Evolutionary conservation across 2,113 vertebrate genomes (phyloP), one percentile per base, ranked within the genome.

Genomic region (Larimichthys crocea): DNA sequence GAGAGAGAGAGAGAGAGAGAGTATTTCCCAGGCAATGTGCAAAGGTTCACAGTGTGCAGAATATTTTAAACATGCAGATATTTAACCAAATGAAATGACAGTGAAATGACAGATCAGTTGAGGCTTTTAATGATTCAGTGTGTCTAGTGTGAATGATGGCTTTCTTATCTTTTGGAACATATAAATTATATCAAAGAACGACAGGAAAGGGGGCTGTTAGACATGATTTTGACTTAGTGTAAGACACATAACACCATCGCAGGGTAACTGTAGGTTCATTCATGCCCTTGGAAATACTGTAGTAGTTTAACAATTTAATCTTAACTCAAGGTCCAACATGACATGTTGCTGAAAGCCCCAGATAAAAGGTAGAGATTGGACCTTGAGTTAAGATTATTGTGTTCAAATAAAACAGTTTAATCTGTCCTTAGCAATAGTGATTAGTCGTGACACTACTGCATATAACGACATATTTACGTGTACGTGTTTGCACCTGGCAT

Each of bases 381-480:
- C 55, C 46, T 53, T 71, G 52, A 65, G 44, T 50, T 50, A 24
- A 44, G 22, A 31, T 46, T 53, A 44, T n/a, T 61, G 31, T 24
- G 22, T 59, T 5, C 16, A 67, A 62, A 78, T 59, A 69, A 78
- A 79, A 19, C 19, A 0, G 4, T 56, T 63, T 9, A 24, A 55
- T 65, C 22, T 70, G 50, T 49, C 72, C 79, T 77, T 24, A 10
- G 15, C 29, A 24, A 19, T 22, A 40, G 53, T 17, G 61, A 81
- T 76, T 19, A 63, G 49, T 14, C 19, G 9, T 15, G 48, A 49
- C 42, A 17, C 10, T 14, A 52, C 44, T 8, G 55, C 46, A 20
- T 5, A 5, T 15, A 0, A 26, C 20, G 42, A 22, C 40, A 15
- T 73, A 73, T 84, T 84, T 82, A 74, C 79, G 74, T 62, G 56